A percentile compares a stretch with the other conserved stretches of the same genome.
phyloP scores from a whole-genome alignment of 2,888 invertebrate genomes.

The Thalpophila matura region DNA sequence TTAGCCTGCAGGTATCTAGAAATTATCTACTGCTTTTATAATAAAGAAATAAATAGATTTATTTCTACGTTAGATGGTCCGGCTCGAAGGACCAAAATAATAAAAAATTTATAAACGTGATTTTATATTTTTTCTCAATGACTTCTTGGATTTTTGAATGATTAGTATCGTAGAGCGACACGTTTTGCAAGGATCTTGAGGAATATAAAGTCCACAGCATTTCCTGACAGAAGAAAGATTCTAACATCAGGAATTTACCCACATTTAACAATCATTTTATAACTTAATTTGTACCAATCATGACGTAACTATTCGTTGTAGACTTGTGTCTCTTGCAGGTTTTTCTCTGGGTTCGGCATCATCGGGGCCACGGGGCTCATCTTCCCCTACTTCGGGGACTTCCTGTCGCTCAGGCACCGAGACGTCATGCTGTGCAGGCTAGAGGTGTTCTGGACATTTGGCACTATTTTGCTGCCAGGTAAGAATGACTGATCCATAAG shows the following conservation, averaged over 20 bases:
- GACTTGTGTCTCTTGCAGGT: slow-evolving; percentile 82
- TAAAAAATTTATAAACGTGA: no score
- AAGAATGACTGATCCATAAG: no score
- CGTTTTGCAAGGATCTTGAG: no score
- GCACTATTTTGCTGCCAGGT: slow-evolving; percentile 91
- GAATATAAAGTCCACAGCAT: no score
- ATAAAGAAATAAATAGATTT: no score
- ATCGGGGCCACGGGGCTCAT: slow-evolving; percentile 91
- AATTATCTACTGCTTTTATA: background rate
- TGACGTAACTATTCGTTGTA: slow-evolving; percentile 83
- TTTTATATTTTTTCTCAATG: no score
- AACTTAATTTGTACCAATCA: slow-evolving; percentile 56
- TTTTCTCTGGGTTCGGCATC: slow-evolving; percentile 92
- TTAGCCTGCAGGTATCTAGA: slow-evolving; percentile 88
- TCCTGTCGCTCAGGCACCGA: slow-evolving; percentile 88
- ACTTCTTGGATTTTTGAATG: no score
- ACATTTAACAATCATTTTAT: slow-evolving; percentile 30
- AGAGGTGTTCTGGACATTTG: slow-evolving; percentile 92
- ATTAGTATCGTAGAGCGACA: no score
- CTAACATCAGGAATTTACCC: background rate
- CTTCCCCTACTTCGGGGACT: slow-evolving; percentile 91
- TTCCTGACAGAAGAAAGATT: no score
- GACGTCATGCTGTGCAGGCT: slow-evolving; percentile 91
- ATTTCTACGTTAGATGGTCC: no score
- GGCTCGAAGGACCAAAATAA: no score